phyloP scores from a whole-genome alignment of 2,888 invertebrate genomes.

The Philhelius pedissequus region DNA sequence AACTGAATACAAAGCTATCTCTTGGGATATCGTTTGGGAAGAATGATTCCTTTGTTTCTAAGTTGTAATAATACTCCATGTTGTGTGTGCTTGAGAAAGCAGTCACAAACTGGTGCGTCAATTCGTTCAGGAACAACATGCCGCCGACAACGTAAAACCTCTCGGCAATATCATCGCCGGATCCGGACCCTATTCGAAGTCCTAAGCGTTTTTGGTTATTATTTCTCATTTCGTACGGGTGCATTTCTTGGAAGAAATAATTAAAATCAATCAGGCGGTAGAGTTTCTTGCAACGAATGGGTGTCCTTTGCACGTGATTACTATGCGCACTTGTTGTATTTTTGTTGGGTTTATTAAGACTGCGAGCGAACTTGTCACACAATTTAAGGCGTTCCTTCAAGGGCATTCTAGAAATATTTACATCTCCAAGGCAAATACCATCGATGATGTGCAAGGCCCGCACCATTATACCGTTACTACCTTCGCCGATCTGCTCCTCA shows the following conservation, averaged over 20 bases:
- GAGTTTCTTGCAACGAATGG: conserved; percentile 75
- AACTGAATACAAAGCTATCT: conserved; percentile 73
- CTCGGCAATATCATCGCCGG: conserved; percentile 66
- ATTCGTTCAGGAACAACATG: conserved; percentile 76
- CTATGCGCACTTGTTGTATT: conserved; percentile 66
- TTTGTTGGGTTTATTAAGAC: conserved; percentile 77
- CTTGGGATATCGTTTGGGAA: conserved; percentile 70
- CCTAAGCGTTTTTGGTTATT: conserved; percentile 74
- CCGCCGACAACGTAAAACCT: conserved; percentile 78
- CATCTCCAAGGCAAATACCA: conserved; percentile 85
- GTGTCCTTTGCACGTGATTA: conserved; percentile 64
- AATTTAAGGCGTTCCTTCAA: conserved; percentile 80
- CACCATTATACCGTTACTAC: conserved; percentile 80
- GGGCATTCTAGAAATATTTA: conserved; percentile 82
- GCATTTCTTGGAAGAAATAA: conserved; percentile 75
- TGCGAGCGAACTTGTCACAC: conserved; percentile 76
- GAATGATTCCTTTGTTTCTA: conserved; percentile 68
- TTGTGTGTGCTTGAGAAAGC: conserved; percentile 73
- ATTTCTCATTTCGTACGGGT: conserved; percentile 76
- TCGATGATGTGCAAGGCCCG: conserved; percentile 89
- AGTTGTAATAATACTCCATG: conserved; percentile 74
- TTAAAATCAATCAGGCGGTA: conserved; percentile 73
- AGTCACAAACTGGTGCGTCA: conserved; percentile 72
- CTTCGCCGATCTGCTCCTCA: conserved; percentile 83
- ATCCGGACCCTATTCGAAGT: conserved; percentile 73